Base-by-base conservation (phyloP, 1,140 invertebrate species). In the Musca vetustissima region DNA sequence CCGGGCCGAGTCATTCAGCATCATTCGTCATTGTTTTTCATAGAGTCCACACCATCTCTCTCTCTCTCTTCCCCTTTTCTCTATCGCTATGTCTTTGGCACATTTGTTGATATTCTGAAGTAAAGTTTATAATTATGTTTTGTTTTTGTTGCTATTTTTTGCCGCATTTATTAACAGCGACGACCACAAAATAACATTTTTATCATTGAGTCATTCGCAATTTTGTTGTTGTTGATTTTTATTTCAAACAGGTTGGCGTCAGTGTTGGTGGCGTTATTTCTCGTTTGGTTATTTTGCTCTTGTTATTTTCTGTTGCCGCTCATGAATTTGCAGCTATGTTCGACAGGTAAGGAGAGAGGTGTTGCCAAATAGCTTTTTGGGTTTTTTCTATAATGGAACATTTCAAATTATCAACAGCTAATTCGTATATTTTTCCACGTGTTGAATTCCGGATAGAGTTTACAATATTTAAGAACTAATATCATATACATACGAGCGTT, bases 171-270 rank as follows among this genome's bases (percentile, higher is more conserved):
- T 61, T 43, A 32, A 21, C 57, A 61, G 57, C 17, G 28, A 61
- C 57, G 28, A 61, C 57, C 57, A 61, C 57, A 61, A 61, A 59
- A 36, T 43, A 43, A 43, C 36, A 61, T 61, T 61, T 61, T 28
- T 61, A 61, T 61, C 57, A 61, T 36, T 61, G 57, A 61, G 57
- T 61, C 57, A 61, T 61, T 61, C 57, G 57, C 32, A 61, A 21
- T 61, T 0, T 52, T 52, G 49, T 19, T 61, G 32, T 61, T 32
- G 15, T 55, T 55, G 22, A 22, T 55, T 59, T 59, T 59, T 59
- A 7, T 36, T 36, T 19, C 36, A 61, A 61, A 61, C 57, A 61
- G 57, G 57, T 61, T 61, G 57, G 28, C 57, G 57, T 28, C 36
- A 17, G 28, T 61, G 57, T 61, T 61, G 57, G 57, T 61, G 57